Conservation (phyloP, 2,797 vertebrate species). For the Liasis olivaceus region DNA sequence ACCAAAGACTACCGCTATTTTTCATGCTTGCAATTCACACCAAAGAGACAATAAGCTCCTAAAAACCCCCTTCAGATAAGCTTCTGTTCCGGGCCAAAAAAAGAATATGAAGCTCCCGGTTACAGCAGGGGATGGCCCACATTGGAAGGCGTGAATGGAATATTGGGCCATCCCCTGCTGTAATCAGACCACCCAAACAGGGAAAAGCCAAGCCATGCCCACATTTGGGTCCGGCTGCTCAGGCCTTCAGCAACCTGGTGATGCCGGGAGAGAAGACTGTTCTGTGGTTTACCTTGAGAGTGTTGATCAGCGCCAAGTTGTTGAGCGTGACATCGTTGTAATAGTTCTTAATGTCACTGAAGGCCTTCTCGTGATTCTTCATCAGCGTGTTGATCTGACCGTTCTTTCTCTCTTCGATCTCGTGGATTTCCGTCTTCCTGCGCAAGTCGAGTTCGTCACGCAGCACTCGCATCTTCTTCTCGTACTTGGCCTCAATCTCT, state of each 20-base stretch:
- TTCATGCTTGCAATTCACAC: background rate
- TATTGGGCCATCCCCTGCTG: background rate
- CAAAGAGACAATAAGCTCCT: background rate
- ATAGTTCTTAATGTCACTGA: conserved; percentile 76
- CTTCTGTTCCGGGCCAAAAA: background rate
- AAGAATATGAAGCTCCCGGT: background rate
- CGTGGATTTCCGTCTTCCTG: conserved; percentile 78
- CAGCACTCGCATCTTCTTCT: conserved; percentile 78
- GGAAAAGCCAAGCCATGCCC: background rate
- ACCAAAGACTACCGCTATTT: background rate
- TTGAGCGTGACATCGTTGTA: conserved; percentile 76
- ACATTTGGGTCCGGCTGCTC: background rate
- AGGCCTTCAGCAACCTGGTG: background rate
- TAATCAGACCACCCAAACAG: background rate
- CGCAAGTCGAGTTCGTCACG: conserved; percentile 79
- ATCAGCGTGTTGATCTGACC: conserved; percentile 77
- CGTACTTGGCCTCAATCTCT: conserved; percentile 83
- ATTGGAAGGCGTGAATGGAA: too few species aligned
- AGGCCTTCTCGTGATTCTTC: conserved; percentile 78
- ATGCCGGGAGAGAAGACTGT: background rate
- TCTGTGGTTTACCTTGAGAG: conserved; percentile 72
- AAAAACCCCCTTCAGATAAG: too few species aligned
- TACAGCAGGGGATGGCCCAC: background rate
- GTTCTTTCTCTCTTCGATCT: conserved; percentile 84
- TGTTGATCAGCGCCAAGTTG: conserved; percentile 74